phyloP scores from a whole-genome alignment of 1,140 invertebrate genomes.

The Dendrolimus punctatus region DNA sequence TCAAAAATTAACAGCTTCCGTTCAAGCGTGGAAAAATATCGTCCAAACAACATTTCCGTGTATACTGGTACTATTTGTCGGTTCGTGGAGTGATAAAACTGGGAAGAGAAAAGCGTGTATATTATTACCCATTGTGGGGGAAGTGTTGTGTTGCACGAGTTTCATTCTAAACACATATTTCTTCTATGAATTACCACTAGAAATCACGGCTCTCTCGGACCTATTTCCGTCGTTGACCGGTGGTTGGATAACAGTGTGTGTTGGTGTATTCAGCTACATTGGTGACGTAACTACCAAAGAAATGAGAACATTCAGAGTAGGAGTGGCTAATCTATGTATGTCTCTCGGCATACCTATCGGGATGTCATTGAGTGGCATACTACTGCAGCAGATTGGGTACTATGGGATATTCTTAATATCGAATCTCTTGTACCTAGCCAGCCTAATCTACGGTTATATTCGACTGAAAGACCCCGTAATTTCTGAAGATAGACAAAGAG shows the following conservation, averaged over 20 bases:
- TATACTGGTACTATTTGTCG: conserved; percentile 72
- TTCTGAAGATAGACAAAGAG: conserved; percentile 52
- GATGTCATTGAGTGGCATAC: conserved; percentile 64
- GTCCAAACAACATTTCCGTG: conserved; percentile 62
- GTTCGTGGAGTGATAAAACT: conserved; percentile 74
- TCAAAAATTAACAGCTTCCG: conserved; percentile 73
- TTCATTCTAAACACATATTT: conserved; percentile 69
- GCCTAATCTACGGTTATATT: conserved; percentile 62
- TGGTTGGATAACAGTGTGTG: conserved; percentile 88
- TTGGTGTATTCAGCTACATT: conserved; percentile 93
- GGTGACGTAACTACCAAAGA: conserved; percentile 87
- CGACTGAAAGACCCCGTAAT: conserved; percentile 61
- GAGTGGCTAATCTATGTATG: conserved; percentile 85
- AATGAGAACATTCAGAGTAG: conserved; percentile 85
- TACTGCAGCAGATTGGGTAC: conserved; percentile 63
- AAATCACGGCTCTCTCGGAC: conserved; percentile 44
- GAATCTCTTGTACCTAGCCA: conserved; percentile 59
- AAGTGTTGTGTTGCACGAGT: conserved; percentile 57
- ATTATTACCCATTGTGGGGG: conserved; percentile 70
- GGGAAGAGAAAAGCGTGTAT: conserved; percentile 73
- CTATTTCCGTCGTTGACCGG: conserved; percentile 84
- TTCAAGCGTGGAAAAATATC: conserved; percentile 69
- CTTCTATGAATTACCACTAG: conserved; percentile 63
- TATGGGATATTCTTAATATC: conserved; percentile 69
- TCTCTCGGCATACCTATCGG: conserved; percentile 78